Base-by-base conservation (phyloP, 2,113 vertebrate species). In the Nanorana parkeri region DNA sequence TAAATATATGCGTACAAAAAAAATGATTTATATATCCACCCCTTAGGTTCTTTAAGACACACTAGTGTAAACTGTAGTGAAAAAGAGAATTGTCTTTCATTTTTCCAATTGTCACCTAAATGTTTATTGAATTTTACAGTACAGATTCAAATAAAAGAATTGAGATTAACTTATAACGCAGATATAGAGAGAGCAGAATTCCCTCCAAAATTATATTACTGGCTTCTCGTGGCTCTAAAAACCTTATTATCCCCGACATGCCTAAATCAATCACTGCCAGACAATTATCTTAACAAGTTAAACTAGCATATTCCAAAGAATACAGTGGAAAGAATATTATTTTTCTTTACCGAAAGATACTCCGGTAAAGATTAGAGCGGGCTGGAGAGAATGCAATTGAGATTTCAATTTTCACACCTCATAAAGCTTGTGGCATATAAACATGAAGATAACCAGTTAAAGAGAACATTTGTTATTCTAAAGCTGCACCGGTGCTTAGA, bases 131-230 rank as follows among this genome's bases (percentile, higher is more conserved):
- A 89, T 90, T 89, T 88, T 90, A 85, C 84, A 56, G 81, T 87
- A 78, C 85, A 88, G 91, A 92, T 93, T 89, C 86, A 85, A 92
- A 90, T 89, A 86, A 88, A 91, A 93, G 73, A 0, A 3, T 83
- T 73, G 81, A 90, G 87, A 93, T 90, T 92, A 90, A 90, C 89
- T 90, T 87, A 89, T 92, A 92, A 90, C 87, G 80, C 60, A 74
- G 68, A 84, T 85, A 84, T 74, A 86, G 51, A 78, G 84, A 88
- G 84, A 89, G 90, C 87, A 88, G 85, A 89, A 90, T 88, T 84
- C 85, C 80, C 88, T 68, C 17, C 84, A 87, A 89, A 92, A 92
- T 88, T 86, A 90, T 81, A 92, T 92, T 90, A 90, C 84, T 84
- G 81, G 32, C 54, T 90, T 85, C 82, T 89, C 75, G 55, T 87